Evolutionary conservation across 2,888 invertebrate species (phyloP).

Genomic region (Drosophila paracracens): DNA sequence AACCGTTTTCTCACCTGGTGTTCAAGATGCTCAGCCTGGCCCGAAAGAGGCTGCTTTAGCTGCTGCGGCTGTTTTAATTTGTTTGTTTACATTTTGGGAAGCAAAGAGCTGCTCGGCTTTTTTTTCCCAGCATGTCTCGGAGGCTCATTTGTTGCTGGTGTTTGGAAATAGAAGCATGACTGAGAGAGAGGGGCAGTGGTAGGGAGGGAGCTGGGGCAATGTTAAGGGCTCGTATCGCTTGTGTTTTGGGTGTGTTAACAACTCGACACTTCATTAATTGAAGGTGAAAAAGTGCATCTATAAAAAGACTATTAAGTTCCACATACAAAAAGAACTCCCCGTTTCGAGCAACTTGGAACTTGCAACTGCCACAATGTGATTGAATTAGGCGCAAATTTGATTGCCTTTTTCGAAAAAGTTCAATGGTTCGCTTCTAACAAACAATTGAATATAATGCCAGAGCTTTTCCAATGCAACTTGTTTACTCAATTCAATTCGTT

Average conservation of each 20-base stretch:
- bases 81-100: constrained; percentile 76
- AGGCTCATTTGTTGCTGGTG: constrained; percentile 43
- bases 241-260: constrained; percentile 78
- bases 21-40: constrained; percentile 41
- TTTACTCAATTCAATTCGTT: constrained; percentile 45
- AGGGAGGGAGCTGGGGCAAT: constrained; percentile 2
- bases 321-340: constrained; percentile 53
- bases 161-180: constrained; percentile 65
- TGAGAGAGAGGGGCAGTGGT: neutral
- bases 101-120: constrained; percentile 52
- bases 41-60: constrained; percentile 36
- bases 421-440: constrained; percentile 59
- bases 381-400: constrained; percentile 68
- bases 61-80: constrained; percentile 75
- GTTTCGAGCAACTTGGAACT: constrained; percentile 37
- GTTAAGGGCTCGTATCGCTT: constrained; percentile 40
- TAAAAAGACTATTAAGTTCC: constrained; percentile 79
- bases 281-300: constrained; percentile 78
- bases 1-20: constrained; percentile 76
- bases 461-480: constrained; percentile 56
- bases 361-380: constrained; percentile 33
- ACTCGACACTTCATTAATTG: constrained; percentile 81
- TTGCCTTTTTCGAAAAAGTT: constrained; percentile 70
- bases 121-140: constrained; percentile 62
- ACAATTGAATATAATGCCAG: constrained; percentile 40